Evolutionary conservation across 35 echinoderm and acorn worm genomes (phyloP), one percentile per base, ranked within the genome.

Genomic region (Holothuria glaberrima): DNA sequence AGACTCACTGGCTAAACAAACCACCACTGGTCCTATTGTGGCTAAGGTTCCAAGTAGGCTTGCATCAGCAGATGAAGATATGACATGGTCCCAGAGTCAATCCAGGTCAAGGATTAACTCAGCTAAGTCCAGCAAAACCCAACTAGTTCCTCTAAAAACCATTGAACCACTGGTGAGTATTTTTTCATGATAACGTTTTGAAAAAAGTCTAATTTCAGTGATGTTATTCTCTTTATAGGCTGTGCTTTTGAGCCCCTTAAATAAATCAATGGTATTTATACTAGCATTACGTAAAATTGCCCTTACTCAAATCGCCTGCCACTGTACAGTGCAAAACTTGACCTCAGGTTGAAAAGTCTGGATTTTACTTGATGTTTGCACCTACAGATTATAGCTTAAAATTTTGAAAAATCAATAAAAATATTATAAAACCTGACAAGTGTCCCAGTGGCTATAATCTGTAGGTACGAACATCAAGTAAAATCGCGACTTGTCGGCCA

Each of bases 161-260:
- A 76, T 87, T 0, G 95, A 97, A 46, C 95, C 95, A 26, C 68
- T 97, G 57, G 95, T 97, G 63, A 93, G 95, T 97, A 58, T 19
- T 9, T 54, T 54, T 48, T 30, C 21, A 76, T 65, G 20, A 5
- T 65, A 65, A 4, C 2, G 62, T 29, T n/a, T n/a, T n/a, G n/a
- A n/a, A n/a, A n/a, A n/a, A n/a, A 65, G 12, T 29, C 27, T 29
- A 29, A 65, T 65, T n/a, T 12, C 62, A 21, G 28, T 65, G 28
- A 65, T 21, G 2, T 65, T 65, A 21, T 21, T 12, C n/a, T 12
- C 20, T 65, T 65, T 12, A 4, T 65, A 4, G 62, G 62, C 20
- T 65, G 5, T 29, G 12, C 27, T 4, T 3, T 21, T 65, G 2
- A 65, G 36, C 7, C 36, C 36, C 36, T 41, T 41, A 4, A 41